phyloP scores from a whole-genome alignment of 1,140 invertebrate species.

The Sarcophaga bullata region DNA sequence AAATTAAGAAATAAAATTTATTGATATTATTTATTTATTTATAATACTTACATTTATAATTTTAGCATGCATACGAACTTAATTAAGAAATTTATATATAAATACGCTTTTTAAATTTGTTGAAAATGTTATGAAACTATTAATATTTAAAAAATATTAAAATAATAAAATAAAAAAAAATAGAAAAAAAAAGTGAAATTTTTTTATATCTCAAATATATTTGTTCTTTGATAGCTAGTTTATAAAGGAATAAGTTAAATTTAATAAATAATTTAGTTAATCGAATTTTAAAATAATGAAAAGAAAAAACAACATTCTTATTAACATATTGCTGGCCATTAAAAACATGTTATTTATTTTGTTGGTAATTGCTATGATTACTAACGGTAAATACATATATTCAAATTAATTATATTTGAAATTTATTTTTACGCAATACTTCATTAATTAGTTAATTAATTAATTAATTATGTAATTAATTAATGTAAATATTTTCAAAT shows the following conservation, averaged over 20 bases:
- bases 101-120: slow-evolving; percentile 36
- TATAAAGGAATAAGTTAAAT: too few relatives aligned
- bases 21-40: slow-evolving; percentile 37
- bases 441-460: not conserved
- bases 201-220: slow-evolving; percentile 47
- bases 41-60: too few relatives aligned
- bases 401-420: not conserved
- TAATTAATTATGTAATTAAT: not conserved
- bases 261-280: slow-evolving; percentile 23
- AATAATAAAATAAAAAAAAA: slow-evolving; percentile 14
- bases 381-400: too few relatives aligned
- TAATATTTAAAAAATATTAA: slow-evolving; percentile 37
- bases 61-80: too few relatives aligned
- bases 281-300: not conserved
- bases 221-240: slow-evolving; percentile 47
- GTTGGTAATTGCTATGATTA: too few relatives aligned
- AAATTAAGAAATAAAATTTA: slow-evolving; percentile 35
- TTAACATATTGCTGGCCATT: slow-evolving; percentile 15
- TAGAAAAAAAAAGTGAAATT: slow-evolving; percentile 34
- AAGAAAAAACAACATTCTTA: not conserved
- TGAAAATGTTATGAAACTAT: not conserved
- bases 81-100: slow-evolving; percentile 27
- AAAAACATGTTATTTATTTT: not conserved
- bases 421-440: not conserved
- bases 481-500: not conserved